phyloP scores from a whole-genome alignment of 2,888 invertebrate species.

The Aleiodes testaceus region DNA sequence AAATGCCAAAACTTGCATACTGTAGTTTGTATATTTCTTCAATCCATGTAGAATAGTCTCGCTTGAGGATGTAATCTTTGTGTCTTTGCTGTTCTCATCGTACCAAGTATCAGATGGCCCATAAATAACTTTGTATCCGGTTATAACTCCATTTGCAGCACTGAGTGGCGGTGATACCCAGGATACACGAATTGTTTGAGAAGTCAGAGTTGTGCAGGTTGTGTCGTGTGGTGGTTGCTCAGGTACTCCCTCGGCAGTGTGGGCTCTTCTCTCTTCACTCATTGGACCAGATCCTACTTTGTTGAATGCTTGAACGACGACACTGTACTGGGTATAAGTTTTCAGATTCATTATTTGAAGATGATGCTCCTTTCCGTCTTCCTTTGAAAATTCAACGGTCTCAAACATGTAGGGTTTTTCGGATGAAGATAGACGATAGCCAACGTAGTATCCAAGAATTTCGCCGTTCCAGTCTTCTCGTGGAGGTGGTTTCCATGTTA shows the following conservation, averaged over 20 bases:
- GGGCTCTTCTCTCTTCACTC: constrained; percentile 90
- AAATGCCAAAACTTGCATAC: constrained; percentile 95
- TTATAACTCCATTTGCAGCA: constrained; percentile 94
- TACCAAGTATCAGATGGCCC: constrained; percentile 94
- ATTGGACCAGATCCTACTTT: constrained; percentile 94
- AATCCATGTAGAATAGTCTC: constrained; percentile 95
- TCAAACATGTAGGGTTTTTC: constrained; percentile 93
- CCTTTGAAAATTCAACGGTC: constrained; percentile 92
- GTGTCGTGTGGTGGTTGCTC: constrained; percentile 94
- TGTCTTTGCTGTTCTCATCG: constrained; percentile 92
- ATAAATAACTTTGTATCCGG: constrained; percentile 92
- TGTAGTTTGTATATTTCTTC: constrained; percentile 96
- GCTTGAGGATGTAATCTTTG: constrained; percentile 92
- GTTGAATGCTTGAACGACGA: constrained; percentile 96
- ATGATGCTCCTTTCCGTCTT: constrained; percentile 93
- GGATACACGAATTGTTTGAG: constrained; percentile 93
- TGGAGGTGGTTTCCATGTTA: constrained; percentile 93
- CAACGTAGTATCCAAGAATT: constrained; percentile 92
- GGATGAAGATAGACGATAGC: constrained; percentile 87
- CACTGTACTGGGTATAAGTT: constrained; percentile 96
- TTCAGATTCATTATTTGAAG: constrained; percentile 87
- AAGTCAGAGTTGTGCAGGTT: constrained; percentile 92
- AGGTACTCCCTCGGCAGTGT: constrained; percentile 95
- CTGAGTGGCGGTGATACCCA: constrained; percentile 96
- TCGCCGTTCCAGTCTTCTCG: constrained; percentile 95